phyloP scores from a whole-genome alignment of 2,797 vertebrate genomes.

The Ispidina picta region DNA sequence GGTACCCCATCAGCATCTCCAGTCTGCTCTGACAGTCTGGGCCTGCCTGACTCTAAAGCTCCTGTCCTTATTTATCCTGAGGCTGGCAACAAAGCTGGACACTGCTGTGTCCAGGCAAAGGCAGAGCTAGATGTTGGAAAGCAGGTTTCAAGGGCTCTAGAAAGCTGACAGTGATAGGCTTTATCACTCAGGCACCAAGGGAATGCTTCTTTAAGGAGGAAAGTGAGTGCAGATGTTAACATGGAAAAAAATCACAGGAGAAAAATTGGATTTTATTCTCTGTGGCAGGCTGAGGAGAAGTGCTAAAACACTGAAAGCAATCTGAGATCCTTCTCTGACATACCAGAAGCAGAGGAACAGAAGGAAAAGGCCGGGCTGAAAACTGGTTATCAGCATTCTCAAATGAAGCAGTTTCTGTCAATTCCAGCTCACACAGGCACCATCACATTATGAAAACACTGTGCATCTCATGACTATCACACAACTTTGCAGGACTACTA shows the following conservation, averaged over 20 bases:
- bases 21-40: not conserved
- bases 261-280: not conserved
- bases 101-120: not conserved
- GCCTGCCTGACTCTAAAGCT: not conserved
- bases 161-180: not conserved
- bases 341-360: not conserved
- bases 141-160: not conserved
- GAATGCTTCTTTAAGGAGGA: not conserved
- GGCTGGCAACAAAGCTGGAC: not conserved
- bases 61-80: not conserved
- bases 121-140: not conserved
- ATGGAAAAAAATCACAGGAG: not conserved
- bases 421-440: not conserved
- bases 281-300: not conserved
- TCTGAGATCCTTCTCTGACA: not conserved
- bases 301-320: not conserved
- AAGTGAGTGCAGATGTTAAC: not conserved
- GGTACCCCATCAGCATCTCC: not conserved
- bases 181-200: not conserved
- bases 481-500: not conserved
- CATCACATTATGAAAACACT: not conserved
- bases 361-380: not conserved
- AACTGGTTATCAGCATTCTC: not conserved
- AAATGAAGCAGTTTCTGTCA: not conserved
- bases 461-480: not conserved